Conservation (phyloP, 2,797 vertebrate species). For the Carcharodon carcharias region DNA sequence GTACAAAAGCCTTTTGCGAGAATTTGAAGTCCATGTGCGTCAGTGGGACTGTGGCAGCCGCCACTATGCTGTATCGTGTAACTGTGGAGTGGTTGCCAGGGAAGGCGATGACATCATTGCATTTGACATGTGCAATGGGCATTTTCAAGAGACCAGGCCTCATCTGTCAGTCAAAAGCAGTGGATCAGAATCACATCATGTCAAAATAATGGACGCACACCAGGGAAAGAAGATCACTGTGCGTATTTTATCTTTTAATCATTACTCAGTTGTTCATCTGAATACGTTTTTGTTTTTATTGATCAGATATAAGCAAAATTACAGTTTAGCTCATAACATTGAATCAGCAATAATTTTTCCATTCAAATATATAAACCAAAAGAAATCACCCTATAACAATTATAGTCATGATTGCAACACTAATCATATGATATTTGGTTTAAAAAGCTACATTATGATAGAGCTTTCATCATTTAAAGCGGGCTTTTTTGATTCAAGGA, state of each 20-base stretch:
- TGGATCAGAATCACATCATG: background rate
- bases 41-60: constrained; percentile 66
- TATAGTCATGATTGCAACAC: background rate
- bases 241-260: constrained; percentile 45
- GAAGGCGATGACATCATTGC: constrained; percentile 57
- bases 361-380: too few relatives aligned
- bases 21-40: constrained; percentile 62
- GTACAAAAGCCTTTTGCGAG: constrained; percentile 50
- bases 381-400: background rate
- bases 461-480: background rate
- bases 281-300: background rate
- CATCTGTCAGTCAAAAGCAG: constrained; percentile 55
- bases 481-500: too few relatives aligned
- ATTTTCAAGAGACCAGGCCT: constrained; percentile 55
- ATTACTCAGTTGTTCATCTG: background rate
- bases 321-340: background rate
- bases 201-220: constrained; percentile 64
- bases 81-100: constrained; percentile 53
- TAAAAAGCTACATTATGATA: background rate
- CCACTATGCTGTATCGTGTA: constrained; percentile 56
- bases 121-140: constrained; percentile 67
- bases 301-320: constrained; percentile 42
- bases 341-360: background rate
- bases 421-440: background rate
- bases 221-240: constrained; percentile 73